A percentile compares a stretch with the other conserved stretches of the same genome.
These are phyloP conservation scores for Brachyhypopomus gauderio DNA, from an alignment of 2,113 vertebrate genomes.

Conservation along the genomic window DNA sequence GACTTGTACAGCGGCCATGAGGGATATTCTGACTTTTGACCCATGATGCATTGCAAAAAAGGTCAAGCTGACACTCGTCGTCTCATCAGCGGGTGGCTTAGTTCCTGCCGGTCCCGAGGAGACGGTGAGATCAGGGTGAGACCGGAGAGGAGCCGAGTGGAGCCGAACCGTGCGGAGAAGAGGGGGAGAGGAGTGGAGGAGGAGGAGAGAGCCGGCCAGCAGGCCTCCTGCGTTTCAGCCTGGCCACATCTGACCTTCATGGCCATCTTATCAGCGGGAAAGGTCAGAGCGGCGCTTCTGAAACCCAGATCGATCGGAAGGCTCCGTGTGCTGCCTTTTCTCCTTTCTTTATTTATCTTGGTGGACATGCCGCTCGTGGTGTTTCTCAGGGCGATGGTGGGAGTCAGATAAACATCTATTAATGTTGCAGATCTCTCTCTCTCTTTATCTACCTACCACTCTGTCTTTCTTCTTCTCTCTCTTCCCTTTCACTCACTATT, in stretches of 20 bases:
- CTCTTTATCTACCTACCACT: constrained; percentile 62
- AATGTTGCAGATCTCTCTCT: constrained; percentile 78
- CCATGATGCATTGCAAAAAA: constrained; percentile 77
- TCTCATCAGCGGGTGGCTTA: constrained; percentile 66
- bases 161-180: constrained; percentile 1
- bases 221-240: constrained; percentile 38
- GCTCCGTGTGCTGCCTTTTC: constrained; percentile 60
- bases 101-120: constrained; percentile 65
- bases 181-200: background rate
- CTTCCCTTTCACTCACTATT: constrained; percentile 5
- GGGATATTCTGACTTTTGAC: constrained; percentile 69
- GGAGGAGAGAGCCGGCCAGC: background rate
- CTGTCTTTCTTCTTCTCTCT: constrained; percentile 62
- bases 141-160: background rate
- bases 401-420: constrained; percentile 78
- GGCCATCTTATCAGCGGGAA: constrained; percentile 74
- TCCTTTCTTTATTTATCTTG: constrained; percentile 74
- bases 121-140: constrained; percentile 34
- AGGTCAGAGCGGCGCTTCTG: constrained; percentile 74
- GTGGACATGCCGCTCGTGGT: constrained; percentile 75
- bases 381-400: constrained; percentile 76
- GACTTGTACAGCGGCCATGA: constrained; percentile 60
- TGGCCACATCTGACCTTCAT: constrained; percentile 69
- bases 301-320: constrained; percentile 75
- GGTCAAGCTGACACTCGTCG: constrained; percentile 77